Evolutionary conservation across 2,888 invertebrate species (phyloP).

Genomic region (Lomographa bimaculata): DNA sequence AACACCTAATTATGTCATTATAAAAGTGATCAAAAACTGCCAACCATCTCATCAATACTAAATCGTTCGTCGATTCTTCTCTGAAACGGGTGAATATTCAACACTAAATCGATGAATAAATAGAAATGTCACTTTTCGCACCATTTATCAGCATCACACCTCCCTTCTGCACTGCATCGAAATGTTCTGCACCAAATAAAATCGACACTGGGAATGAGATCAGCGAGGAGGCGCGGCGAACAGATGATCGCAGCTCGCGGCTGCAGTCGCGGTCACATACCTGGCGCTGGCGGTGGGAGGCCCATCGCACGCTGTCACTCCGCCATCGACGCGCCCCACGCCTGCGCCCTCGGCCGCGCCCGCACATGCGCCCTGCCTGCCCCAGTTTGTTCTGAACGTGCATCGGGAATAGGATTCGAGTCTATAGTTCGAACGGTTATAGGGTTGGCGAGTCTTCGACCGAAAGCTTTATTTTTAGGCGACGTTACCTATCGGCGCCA

Average conservation of each 20-base stretch:
- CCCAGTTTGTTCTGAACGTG: slow-evolving; percentile 16
- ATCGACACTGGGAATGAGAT: slow-evolving; percentile 18
- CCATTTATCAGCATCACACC: slow-evolving; percentile 3
- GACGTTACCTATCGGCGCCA: slow-evolving; percentile 11
- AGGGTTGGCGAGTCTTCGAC: slow-evolving; percentile 24
- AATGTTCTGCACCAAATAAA: neutral
- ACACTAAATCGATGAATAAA: slow-evolving; percentile 1
- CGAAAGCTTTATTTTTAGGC: slow-evolving; percentile 24
- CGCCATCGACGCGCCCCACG: slow-evolving; percentile 32
- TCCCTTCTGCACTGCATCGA: neutral
- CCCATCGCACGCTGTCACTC: slow-evolving; percentile 33
- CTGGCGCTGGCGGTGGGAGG: slow-evolving; percentile 10
- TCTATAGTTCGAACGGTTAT: too few relatives aligned
- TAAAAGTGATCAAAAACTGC: too few relatives aligned
- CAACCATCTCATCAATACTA: too few relatives aligned
- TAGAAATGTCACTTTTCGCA: slow-evolving; percentile 3
- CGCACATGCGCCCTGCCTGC: slow-evolving; percentile 25
- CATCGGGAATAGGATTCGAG: slow-evolving; percentile 14
- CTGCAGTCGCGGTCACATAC: slow-evolving; percentile 3
- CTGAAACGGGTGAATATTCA: too few relatives aligned
- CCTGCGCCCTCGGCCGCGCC: slow-evolving; percentile 32
- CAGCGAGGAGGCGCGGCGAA: slow-evolving; percentile 16
- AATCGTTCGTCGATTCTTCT: too few relatives aligned
- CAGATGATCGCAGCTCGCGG: slow-evolving; percentile 9
- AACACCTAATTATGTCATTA: too few relatives aligned